Base-by-base conservation (phyloP, 2,797 vertebrate genomes). In the Sebastes umbrosus region DNA sequence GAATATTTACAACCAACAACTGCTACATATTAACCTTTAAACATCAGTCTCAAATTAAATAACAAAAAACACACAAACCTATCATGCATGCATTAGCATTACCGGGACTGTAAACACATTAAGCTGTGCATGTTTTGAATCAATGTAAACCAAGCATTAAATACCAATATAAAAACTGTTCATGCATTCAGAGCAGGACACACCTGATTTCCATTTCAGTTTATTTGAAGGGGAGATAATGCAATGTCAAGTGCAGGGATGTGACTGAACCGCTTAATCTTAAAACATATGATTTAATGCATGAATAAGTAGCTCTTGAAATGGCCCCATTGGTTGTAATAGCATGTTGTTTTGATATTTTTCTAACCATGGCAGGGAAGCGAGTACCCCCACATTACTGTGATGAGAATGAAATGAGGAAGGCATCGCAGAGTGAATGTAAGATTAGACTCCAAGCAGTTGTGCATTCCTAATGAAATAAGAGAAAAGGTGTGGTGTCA, bases 351-450 rank as follows among this genome's bases (percentile, higher is more conserved):
- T 77, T 62, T 60, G 31, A 67, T 72, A 10, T 11, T 14, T 57
- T 69, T 71, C 4, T 52, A 50, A 74, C 39, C 31, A 54, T 25
- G 66, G 14, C 29, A 24, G 73, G 22, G 57, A 50, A 29, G 29
- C 6, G 1, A 65, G 67, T 16, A 7, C 24, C 25, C 13, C 20
- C 36, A 63, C 36, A 39, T 69, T 36, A 59, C 50, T 9, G 18
- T 58, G 63, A 79, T 50, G 72, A 62, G 36, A 65, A 62, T 12
- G 54, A 65, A 72, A 75, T 80, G 73, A 67, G 73, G 20, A 82
- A 72, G 75, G 52, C 34, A 62, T 1, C 25, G 46, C 32, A 24
- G 14, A 1, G 36, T 3, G 1, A 59, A 55, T 43, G 67, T 75
- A 52, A 73, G 60, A 76, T 70, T 25, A 57, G 52, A n/a, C 50